Evolutionary conservation across 2,888 invertebrate species (phyloP), one percentile per base, ranked within the genome.

Genomic region (Sipha maydis): DNA sequence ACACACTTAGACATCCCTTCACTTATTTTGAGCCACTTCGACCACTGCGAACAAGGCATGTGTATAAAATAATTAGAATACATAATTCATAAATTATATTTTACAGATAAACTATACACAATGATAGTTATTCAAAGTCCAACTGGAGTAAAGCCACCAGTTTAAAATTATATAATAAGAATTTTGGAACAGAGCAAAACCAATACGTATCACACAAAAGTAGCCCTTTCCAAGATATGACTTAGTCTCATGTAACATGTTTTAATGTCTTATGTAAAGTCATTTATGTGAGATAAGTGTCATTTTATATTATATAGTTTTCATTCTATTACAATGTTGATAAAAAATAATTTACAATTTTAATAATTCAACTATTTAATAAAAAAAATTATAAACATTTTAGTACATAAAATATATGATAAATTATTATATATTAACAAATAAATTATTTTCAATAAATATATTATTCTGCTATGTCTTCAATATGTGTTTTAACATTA

Each of bases 71-170:
- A 25, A 67, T 9, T 19, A 8, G 38, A 21, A 67, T 31, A 34
- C n/a, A 54, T n/a, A 34, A 25, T 25, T 61, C 17, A 14, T 48
- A 17, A 28, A 38, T 80, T 41, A 41, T 75, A 9, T 75, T 75
- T 88, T 67, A 25, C 61, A 75, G 80, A 82, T 28, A 88, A 73
- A 82, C 28, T 80, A 11, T 88, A 73, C 41, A n/a, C 25, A 0
- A 82, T 75, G 80, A 67, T 75, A 17, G 80, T 88, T 7, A 9
- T 82, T 48, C 61, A 88, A 61, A 88, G 19, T 73, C 56, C 75
- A 25, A 80, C 21, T 73, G 73, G 56, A 1, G 19, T 73, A 61
- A 79, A 25, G 80, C 61, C 86, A 77, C 67, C n/a, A 25, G 31
- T 77, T 8, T 77, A 69, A 48, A 83, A 56, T 71, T 38, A 17